Evolutionary conservation across 2,113 vertebrate genomes (phyloP).

Genomic region (Uria lomvia): DNA sequence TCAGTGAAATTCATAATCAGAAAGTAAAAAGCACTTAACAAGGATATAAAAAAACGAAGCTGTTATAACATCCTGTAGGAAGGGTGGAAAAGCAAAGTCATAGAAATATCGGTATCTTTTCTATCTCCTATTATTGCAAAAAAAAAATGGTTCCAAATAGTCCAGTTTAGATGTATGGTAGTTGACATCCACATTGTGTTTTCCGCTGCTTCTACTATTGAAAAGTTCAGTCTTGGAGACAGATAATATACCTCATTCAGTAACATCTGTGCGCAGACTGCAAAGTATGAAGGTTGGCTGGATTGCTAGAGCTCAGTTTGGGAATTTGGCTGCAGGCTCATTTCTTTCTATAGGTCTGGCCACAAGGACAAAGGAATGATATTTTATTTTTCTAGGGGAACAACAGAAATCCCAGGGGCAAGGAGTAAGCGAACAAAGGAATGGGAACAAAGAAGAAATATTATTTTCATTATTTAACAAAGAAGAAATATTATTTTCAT

Average conservation of each 20-base stretch:
- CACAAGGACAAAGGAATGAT: neutral
- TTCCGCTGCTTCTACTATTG: neutral
- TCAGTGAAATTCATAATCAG: neutral
- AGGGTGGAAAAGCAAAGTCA: neutral
- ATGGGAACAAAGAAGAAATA: neutral
- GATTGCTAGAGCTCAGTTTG: neutral
- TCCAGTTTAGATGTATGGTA: neutral
- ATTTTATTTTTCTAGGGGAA: constrained; percentile 16
- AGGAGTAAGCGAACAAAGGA: neutral
- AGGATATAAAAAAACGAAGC: neutral
- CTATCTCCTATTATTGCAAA: neutral
- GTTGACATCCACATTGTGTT: neutral
- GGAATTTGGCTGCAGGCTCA: constrained; percentile 24
- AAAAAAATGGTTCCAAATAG: neutral
- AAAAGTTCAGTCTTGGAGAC: neutral
- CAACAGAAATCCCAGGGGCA: neutral
- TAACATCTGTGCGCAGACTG: neutral
- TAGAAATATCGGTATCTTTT: neutral
- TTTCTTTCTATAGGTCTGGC: constrained; percentile 13
- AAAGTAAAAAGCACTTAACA: neutral
- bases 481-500: neutral
- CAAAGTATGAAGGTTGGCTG: constrained; percentile 1
- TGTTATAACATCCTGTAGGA: neutral
- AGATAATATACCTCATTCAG: neutral
- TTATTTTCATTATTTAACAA: neutral